Evolutionary conservation across 2,888 invertebrate genomes (phyloP).

Genomic region (Lasioglossum figueresi): DNA sequence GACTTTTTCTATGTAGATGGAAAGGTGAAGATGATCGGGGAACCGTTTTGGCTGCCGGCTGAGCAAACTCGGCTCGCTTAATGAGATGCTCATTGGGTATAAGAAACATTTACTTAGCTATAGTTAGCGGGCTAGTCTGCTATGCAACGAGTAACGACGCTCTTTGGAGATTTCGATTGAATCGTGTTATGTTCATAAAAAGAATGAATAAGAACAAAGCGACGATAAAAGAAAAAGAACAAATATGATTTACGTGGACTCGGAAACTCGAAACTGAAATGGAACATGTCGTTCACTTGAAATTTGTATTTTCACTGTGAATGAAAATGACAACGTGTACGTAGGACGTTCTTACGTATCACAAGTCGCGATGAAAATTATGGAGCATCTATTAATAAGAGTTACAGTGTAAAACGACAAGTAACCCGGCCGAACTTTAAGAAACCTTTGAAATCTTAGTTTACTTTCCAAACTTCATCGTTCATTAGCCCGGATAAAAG

Average conservation of each 20-base stretch:
- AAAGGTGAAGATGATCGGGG: not conserved
- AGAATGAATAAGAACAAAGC: not conserved
- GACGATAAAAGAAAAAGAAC: not conserved
- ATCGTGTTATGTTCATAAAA: not conserved
- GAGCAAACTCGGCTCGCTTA: not conserved
- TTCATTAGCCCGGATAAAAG: slow-evolving; percentile 40
- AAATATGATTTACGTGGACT: not conserved
- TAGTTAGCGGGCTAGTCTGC: not conserved
- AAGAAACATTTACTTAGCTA: not conserved
- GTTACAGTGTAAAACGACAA: not conserved
- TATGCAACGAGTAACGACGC: not conserved
- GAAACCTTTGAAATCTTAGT: slow-evolving; percentile 23
- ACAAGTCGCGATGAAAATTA: not conserved
- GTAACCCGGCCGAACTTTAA: not conserved
- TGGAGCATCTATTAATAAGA: not conserved
- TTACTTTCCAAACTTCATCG: slow-evolving; percentile 16
- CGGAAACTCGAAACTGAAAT: not conserved
- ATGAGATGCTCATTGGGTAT: not conserved
- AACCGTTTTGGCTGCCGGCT: not conserved
- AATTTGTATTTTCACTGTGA: not conserved
- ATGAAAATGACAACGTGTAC: not conserved
- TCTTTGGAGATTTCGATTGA: not conserved
- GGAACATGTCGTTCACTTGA: not conserved
- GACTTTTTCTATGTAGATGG: not conserved
- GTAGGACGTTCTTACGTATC: not conserved